phyloP scores from a whole-genome alignment of 1,140 invertebrate genomes.

The Agraylea sexmaculata region DNA sequence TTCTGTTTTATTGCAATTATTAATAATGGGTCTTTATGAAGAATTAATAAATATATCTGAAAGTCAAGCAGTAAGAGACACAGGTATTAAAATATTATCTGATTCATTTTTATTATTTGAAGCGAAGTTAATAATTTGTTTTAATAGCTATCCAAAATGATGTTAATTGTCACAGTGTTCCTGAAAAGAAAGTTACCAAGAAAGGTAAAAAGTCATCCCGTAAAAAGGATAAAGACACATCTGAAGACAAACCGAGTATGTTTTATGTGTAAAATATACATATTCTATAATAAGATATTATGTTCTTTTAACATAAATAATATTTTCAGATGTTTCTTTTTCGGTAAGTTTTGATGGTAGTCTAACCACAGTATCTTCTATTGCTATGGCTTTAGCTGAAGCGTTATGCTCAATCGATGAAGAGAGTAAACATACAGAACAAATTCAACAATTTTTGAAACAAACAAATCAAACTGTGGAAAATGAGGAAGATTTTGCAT shows the following conservation, averaged over 20 bases:
- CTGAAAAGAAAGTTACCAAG: constrained; percentile 16
- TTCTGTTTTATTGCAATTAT: constrained; percentile 55
- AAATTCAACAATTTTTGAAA: constrained; percentile 48
- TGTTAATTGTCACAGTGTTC: not conserved
- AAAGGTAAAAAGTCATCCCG: constrained; percentile 15
- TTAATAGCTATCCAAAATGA: too few relatives aligned
- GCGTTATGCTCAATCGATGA: constrained; percentile 66
- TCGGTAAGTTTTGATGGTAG: constrained; percentile 36
- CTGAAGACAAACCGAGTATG: constrained; percentile 14
- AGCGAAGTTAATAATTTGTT: too few relatives aligned
- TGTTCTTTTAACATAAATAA: not conserved
- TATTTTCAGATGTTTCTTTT: constrained; percentile 19
- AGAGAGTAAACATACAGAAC: constrained; percentile 57
- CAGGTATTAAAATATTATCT: constrained; percentile 17
- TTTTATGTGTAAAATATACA: not conserved
- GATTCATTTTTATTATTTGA: not conserved
- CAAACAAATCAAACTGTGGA: constrained; percentile 37
- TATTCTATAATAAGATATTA: not conserved
- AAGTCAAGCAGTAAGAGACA: constrained; percentile 34
- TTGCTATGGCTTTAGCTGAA: constrained; percentile 51
- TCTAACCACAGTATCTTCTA: constrained; percentile 28
- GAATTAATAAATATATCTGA: constrained; percentile 39
- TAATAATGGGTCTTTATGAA: constrained; percentile 46
- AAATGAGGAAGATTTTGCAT: constrained; percentile 27
- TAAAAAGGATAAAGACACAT: constrained; percentile 7